phyloP scores from a whole-genome alignment of 2,797 vertebrate genomes.

The Typhlichthys eigenmanni region DNA sequence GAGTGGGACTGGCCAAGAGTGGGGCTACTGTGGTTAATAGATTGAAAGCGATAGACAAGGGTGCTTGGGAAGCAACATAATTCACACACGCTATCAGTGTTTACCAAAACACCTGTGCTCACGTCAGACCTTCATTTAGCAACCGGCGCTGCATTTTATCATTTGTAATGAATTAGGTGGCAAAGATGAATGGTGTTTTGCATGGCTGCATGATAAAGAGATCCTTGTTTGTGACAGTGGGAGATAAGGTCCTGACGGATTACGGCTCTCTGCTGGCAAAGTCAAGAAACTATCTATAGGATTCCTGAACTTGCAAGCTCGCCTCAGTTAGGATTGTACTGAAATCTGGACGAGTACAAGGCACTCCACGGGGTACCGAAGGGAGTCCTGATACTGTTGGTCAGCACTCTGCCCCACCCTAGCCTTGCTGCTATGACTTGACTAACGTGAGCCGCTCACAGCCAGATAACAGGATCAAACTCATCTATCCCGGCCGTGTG shows the following conservation, averaged over 20 bases:
- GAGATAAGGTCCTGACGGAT: constrained; percentile 80
- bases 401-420: constrained; percentile 5
- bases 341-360: constrained; percentile 42
- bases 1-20: constrained; percentile 49
- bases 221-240: constrained; percentile 64
- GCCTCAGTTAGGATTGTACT: constrained; percentile 25
- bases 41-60: constrained; percentile 65
- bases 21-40: constrained; percentile 60
- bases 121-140: constrained; percentile 59
- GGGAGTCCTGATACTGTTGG: constrained; percentile 5
- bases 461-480: constrained; percentile 21
- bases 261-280: constrained; percentile 70
- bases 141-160: constrained; percentile 73
- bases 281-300: constrained; percentile 68
- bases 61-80: constrained; percentile 70
- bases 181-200: constrained; percentile 83
- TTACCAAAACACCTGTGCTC: constrained; percentile 74
- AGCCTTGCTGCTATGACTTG: constrained; percentile 14
- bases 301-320: constrained; percentile 59
- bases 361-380: constrained; percentile 25
- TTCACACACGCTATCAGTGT: constrained; percentile 75
- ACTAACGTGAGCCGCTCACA: constrained; percentile 23
- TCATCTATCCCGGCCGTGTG: neutral
- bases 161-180: constrained; percentile 67
- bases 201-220: constrained; percentile 82